A percentile compares a stretch with the other conserved stretches of the same genome.
These are phyloP conservation scores for Halcyon badia DNA, from an alignment of 2,797 vertebrate species.

Conservation along the genomic window DNA sequence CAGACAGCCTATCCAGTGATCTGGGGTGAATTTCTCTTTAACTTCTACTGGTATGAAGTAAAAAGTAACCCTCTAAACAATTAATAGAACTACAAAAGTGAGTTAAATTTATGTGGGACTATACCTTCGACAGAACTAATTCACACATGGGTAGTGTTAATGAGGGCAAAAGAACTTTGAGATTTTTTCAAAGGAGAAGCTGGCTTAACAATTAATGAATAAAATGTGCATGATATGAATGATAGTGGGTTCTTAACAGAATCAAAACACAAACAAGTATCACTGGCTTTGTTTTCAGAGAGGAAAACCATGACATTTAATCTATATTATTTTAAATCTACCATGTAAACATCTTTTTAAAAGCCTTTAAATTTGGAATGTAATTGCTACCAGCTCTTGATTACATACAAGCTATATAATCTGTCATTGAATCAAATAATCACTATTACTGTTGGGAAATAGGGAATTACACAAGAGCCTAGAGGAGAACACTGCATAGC, in stretches of 20 bases:
- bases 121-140: background rate
- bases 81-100: background rate
- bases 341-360: slow-evolving; percentile 30
- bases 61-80: background rate
- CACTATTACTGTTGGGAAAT: slow-evolving; percentile 38
- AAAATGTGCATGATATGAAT: background rate
- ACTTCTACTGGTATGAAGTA: background rate
- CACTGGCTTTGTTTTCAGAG: background rate
- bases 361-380: slow-evolving; percentile 22
- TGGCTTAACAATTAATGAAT: background rate
- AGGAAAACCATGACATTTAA: background rate
- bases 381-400: slow-evolving; percentile 46
- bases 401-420: slow-evolving; percentile 39
- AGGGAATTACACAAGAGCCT: slow-evolving; percentile 36
- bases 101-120: background rate
- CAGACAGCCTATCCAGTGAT: background rate
- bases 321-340: slow-evolving; percentile 32
- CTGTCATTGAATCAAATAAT: slow-evolving; percentile 64
- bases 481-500: background rate
- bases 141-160: background rate
- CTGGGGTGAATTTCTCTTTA: background rate
- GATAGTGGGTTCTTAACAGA: background rate
- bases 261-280: slow-evolving; percentile 4
- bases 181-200: background rate
- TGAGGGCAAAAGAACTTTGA: background rate